Conservation (phyloP, 2,113 vertebrate species). For the Hydrochoerus hydrochaeris region DNA sequence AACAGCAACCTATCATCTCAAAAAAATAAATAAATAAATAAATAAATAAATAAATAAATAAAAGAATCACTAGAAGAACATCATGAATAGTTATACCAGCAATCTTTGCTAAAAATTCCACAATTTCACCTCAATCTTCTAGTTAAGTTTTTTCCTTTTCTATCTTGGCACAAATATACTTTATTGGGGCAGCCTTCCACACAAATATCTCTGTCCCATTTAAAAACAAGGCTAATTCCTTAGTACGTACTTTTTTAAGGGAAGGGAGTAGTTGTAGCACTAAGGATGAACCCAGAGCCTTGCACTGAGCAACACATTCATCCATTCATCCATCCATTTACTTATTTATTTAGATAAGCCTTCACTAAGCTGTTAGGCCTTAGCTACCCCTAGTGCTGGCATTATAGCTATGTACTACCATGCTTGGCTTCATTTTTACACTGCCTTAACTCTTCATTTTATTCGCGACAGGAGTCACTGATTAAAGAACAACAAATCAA, state of each 20-base stretch:
- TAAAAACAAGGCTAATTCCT: not conserved
- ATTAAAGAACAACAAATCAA: not conserved
- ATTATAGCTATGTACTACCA: not conserved
- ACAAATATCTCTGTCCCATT: not conserved
- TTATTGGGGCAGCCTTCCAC: not conserved
- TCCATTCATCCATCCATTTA: not conserved
- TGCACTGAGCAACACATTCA: not conserved
- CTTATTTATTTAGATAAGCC: not conserved
- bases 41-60: not conserved
- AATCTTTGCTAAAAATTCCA: slow-evolving; percentile 15
- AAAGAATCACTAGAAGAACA: not conserved
- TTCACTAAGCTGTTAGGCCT: not conserved
- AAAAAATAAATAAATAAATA: not conserved
- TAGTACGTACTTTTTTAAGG: not conserved
- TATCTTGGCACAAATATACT: not conserved
- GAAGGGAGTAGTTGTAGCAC: not conserved
- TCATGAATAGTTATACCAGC: not conserved
- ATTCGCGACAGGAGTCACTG: not conserved
- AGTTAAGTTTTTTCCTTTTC: not conserved
- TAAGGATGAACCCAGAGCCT: not conserved
- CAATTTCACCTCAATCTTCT: not conserved
- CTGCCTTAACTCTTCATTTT: slow-evolving; percentile 17
- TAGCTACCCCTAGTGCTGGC: not conserved
- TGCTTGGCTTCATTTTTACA: not conserved
- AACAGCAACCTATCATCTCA: not conserved